These are phyloP conservation scores for Nibea albiflora DNA, from an alignment of 2,113 vertebrate genomes.

Conservation along the genomic window DNA sequence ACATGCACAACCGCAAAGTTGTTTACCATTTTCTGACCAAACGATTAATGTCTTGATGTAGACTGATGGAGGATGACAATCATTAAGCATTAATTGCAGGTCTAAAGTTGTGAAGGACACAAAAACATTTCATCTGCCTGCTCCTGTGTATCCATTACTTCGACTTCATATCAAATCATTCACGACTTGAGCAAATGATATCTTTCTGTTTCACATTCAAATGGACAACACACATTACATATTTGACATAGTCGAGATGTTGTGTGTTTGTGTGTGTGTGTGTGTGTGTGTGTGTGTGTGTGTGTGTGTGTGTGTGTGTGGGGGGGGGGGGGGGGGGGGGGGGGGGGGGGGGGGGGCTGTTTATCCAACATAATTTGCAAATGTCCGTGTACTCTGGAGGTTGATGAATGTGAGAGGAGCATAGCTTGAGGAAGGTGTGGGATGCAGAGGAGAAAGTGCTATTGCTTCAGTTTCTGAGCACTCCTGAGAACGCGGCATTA, in stretches of 20 bases:
- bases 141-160: not conserved
- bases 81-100: not conserved
- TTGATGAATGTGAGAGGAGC: slow-evolving; percentile 66
- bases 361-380: slow-evolving; percentile 76
- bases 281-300: too few relatives aligned
- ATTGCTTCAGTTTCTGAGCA: slow-evolving; percentile 63
- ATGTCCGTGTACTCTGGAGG: slow-evolving; percentile 74
- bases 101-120: not conserved
- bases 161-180: not conserved
- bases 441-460: slow-evolving; percentile 74
- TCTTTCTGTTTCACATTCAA: slow-evolving; percentile 19
- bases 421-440: slow-evolving; percentile 80
- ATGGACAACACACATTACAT: slow-evolving; percentile 42
- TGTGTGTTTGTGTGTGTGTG: too few relatives aligned
- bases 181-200: not conserved
- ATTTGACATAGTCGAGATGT: slow-evolving; percentile 60
- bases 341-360: slow-evolving; percentile 54
- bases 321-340: too few relatives aligned
- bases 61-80: not conserved
- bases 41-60: not conserved
- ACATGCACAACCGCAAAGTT: not conserved
- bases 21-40: not conserved
- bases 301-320: too few relatives aligned
- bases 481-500: slow-evolving; percentile 71
- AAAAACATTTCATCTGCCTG: not conserved